phyloP scores from a whole-genome alignment of 2,797 vertebrate genomes.

The Takifugu rubripes region DNA sequence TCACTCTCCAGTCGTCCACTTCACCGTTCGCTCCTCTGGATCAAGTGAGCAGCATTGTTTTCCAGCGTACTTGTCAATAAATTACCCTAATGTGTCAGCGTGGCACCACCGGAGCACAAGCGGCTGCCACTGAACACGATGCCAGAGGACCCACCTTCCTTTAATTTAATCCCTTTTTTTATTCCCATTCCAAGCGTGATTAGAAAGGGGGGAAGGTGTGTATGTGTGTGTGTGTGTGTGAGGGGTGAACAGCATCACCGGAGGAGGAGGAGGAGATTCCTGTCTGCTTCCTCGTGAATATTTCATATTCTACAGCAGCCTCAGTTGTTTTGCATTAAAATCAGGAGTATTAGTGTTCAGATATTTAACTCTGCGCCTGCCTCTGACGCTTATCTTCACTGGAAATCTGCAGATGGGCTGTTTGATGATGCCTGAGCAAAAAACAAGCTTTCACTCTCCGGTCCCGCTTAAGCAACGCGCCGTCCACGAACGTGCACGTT shows the following conservation, averaged over 20 bases:
- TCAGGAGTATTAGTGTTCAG: neutral
- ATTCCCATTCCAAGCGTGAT: constrained; percentile 1
- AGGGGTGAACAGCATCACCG: neutral
- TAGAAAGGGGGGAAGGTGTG: neutral
- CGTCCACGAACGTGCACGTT: too few relatives aligned
- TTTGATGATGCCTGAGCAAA: too few relatives aligned
- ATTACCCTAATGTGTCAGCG: too few relatives aligned
- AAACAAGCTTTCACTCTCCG: too few relatives aligned
- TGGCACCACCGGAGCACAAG: too few relatives aligned
- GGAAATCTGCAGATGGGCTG: neutral
- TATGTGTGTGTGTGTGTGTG: too few relatives aligned
- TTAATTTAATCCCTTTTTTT: constrained; percentile 17
- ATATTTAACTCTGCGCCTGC: neutral
- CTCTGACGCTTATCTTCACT: neutral
- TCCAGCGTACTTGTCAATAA: constrained; percentile 17
- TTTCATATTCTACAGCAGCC: constrained; percentile 6
- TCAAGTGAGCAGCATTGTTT: constrained; percentile 4
- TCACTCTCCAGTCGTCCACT: constrained; percentile 15
- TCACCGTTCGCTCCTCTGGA: constrained; percentile 4
- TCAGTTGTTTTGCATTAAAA: constrained; percentile 1
- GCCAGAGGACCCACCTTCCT: constrained; percentile 12
- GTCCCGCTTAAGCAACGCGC: too few relatives aligned
- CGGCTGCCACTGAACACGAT: constrained; percentile 1
- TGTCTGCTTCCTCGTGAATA: neutral
- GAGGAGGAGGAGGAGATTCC: constrained; percentile 1